Base-by-base conservation (phyloP, 2,797 vertebrate genomes). In the Bradypus variegatus region DNA sequence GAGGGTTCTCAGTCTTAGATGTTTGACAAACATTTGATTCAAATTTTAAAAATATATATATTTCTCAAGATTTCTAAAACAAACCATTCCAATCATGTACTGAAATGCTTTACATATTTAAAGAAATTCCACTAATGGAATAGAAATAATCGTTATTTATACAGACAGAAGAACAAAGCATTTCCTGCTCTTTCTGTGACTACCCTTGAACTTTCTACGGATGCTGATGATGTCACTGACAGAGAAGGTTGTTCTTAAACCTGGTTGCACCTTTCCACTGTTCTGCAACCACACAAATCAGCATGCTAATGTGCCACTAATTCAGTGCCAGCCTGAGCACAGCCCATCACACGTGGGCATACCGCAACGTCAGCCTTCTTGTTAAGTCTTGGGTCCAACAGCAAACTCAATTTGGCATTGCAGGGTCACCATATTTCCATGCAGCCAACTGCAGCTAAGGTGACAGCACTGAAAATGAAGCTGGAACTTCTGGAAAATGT, bases 281-380 rank as follows among this genome's bases (percentile, higher is more conserved):
- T 11, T 2, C 53, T 8, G 11, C 60, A n/a, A 6, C 1, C 0
- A 13, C 27, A 25, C 5, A 1, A 31, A 11, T 4, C 4, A 5
- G 41, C 4, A 4, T 18, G 2, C 7, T 64, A 62, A 21, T 2
- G 48, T 4, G 19, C 41, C 4, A 5, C 50, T 11, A 23, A 21
- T 13, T 58, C 11, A 53, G 8, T 0, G 3, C 6, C 36, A 36
- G 14, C 19, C 23, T 12, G 65, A 8, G 16, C 41, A 2, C 23
- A 19, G 21, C 11, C 5, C 0, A 3, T 31, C 33, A 25, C 10
- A 5, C 0, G 2, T 29, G n/a, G n/a, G 18, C n/a, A 13, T 2
- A 27, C 19, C 13, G 29, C 15, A 14, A 31, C 6, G 33, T 73
- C 4, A 25, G 14, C 41, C 16, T 27, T 6, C n/a, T 0, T 21